Evolutionary conservation across 2,113 vertebrate genomes (phyloP).

Genomic region (Cyprinodon brontotheroides): DNA sequence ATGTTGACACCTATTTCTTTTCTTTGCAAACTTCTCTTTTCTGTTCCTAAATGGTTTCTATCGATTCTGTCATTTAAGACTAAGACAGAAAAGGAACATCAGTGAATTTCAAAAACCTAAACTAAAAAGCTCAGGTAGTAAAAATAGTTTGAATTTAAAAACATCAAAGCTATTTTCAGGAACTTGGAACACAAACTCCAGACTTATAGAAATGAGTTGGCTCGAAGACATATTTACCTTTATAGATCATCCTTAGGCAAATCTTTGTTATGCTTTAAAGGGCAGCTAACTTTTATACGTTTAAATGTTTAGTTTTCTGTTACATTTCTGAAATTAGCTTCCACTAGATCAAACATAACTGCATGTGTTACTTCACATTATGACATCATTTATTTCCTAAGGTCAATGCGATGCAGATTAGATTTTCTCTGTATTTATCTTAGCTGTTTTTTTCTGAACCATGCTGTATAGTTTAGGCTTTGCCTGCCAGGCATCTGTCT

Average conservation of each 20-base stretch:
- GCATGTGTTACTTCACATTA: neutral
- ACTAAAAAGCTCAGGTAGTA: neutral
- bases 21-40: conserved; percentile 1
- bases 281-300: neutral
- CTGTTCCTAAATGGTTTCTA: neutral
- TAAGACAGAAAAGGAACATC: neutral
- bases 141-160: neutral
- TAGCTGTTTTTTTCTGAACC: too few species aligned
- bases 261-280: neutral
- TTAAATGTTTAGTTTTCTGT: neutral
- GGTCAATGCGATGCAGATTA: neutral
- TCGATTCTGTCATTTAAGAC: neutral
- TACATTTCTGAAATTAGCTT: neutral
- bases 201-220: neutral
- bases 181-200: conserved; percentile 3
- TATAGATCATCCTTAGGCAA: neutral
- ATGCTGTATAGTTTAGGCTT: too few species aligned
- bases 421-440: neutral
- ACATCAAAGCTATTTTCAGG: neutral
- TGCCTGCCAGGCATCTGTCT: neutral
- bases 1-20: conserved; percentile 3
- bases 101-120: neutral
- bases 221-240: neutral
- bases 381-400: neutral
- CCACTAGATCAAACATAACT: neutral